Conservation (phyloP, 2,797 vertebrate species). For the Peromyscus melanophrys region DNA sequence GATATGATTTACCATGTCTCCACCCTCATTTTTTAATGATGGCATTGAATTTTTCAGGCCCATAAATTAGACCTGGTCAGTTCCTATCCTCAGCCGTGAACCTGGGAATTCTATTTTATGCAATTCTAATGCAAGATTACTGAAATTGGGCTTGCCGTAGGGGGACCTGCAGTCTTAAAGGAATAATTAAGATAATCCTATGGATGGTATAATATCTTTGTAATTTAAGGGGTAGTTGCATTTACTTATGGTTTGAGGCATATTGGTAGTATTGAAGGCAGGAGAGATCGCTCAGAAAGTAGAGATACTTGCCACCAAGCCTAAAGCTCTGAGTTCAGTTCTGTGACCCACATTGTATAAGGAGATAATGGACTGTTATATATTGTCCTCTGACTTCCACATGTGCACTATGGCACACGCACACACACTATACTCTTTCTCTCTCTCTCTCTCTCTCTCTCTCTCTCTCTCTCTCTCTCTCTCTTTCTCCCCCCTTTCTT, state of each 20-base stretch:
- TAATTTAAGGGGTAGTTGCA: slow-evolving; percentile 47
- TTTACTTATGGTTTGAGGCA: slow-evolving; percentile 4
- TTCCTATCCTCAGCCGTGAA: not conserved
- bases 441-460: not conserved
- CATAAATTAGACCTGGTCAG: not conserved
- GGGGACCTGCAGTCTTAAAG: slow-evolving; percentile 34
- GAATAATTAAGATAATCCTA: slow-evolving; percentile 60
- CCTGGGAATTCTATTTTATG: slow-evolving; percentile 9
- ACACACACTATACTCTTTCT: not conserved
- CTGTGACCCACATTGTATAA: not conserved
- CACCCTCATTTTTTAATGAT: slow-evolving; percentile 22
- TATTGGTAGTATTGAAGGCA: not conserved
- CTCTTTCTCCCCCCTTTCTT: too few relatives aligned
- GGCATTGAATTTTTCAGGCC: not conserved
- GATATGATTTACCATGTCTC: not conserved
- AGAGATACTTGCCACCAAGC: not conserved
- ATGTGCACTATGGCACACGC: not conserved
- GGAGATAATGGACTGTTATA: not conserved
- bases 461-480: too few relatives aligned
- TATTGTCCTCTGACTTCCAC: not conserved
- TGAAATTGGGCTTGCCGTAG: not conserved
- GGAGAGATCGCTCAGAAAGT: not conserved
- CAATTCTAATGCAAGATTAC: not conserved
- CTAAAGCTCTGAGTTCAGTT: not conserved
- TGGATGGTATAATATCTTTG: not conserved